Conservation (phyloP, 2,113 vertebrate genomes). For the Origma solitaria region DNA sequence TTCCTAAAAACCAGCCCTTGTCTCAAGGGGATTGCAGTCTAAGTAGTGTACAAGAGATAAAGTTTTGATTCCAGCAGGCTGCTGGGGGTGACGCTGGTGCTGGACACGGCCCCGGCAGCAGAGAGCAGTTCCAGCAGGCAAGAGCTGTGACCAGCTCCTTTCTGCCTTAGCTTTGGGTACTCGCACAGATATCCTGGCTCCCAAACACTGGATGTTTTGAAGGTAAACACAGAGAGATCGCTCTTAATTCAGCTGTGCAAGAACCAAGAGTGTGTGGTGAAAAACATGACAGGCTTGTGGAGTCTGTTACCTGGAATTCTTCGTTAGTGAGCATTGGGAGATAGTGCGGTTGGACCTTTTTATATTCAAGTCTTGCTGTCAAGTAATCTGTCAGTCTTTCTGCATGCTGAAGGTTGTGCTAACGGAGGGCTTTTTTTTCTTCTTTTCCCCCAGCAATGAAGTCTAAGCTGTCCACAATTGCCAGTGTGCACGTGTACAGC, state of each 20-base stretch:
- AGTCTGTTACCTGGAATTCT: neutral
- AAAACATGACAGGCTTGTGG: neutral
- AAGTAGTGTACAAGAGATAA: neutral
- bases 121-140: neutral
- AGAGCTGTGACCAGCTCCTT: fast-evolving
- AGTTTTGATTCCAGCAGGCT: neutral
- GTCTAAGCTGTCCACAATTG: conserved; percentile 79
- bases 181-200: neutral
- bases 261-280: neutral
- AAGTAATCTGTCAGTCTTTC: neutral
- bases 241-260: neutral
- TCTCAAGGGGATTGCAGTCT: neutral
- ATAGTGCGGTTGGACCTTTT: neutral
- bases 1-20: neutral
- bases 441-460: conserved; percentile 77
- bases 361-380: neutral
- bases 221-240: neutral
- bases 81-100: neutral
- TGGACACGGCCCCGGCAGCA: neutral
- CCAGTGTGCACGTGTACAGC: conserved; percentile 93
- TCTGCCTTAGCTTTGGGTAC: neutral
- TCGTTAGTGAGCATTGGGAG: fast-evolving
- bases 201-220: neutral
- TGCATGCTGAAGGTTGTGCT: conserved; percentile 6
- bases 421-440: conserved; percentile 4